Evolutionary conservation across 2,113 vertebrate species (phyloP).

Genomic region (Morone chrysops): DNA sequence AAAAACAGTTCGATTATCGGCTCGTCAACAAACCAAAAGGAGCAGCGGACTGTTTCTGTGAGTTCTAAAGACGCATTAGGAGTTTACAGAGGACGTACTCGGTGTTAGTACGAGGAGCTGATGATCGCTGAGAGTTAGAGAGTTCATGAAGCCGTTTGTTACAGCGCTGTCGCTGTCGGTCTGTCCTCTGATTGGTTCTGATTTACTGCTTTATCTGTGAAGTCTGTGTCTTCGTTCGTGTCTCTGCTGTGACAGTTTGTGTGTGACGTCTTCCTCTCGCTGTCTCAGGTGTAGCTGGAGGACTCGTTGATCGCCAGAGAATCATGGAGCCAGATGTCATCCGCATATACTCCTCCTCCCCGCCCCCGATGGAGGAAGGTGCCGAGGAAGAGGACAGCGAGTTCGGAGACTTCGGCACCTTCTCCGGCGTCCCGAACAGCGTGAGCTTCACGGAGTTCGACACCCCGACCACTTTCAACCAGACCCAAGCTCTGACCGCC

Average conservation of each 20-base stretch:
- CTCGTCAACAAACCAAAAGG: too few species aligned
- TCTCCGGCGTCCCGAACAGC: constrained; percentile 89
- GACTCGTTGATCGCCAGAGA: constrained; percentile 63
- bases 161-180: too few species aligned
- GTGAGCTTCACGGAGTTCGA: constrained; percentile 93
- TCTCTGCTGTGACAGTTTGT: background rate
- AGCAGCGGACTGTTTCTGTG: too few species aligned
- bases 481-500: constrained; percentile 74
- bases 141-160: too few species aligned
- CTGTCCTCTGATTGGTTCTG: too few species aligned
- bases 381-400: constrained; percentile 93
- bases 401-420: constrained; percentile 95
- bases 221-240: background rate
- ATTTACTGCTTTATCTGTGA: too few species aligned
- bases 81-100: too few species aligned
- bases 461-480: constrained; percentile 85
- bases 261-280: background rate
- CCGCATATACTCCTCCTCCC: constrained; percentile 97
- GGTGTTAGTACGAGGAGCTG: too few species aligned
- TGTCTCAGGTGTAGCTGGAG: constrained; percentile 84
- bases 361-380: constrained; percentile 94
- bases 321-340: constrained; percentile 97
- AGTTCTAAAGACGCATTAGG: too few species aligned
- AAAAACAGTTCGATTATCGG: too few species aligned
- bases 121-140: too few species aligned